A percentile compares a stretch with the other conserved stretches of the same genome.
Conservation (phyloP, 2,888 invertebrate species). For the Rhimphoctona megacephalus region DNA sequence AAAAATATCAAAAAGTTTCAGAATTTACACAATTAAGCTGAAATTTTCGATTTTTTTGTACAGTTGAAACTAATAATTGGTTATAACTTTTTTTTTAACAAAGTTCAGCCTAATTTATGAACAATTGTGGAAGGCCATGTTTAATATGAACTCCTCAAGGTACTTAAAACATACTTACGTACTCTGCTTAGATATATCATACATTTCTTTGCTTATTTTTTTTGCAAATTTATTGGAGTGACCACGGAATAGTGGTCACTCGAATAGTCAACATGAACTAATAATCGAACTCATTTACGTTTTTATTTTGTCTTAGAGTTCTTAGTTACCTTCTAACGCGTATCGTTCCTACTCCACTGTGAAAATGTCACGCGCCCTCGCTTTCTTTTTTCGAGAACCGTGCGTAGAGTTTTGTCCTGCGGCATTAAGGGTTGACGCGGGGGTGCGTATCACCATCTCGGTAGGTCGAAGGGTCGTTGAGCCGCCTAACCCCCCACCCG, state of each 20-base stretch:
- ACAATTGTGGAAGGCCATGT: too few species aligned
- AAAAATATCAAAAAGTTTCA: too few species aligned
- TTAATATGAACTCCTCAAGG: not conserved
- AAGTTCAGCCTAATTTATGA: too few species aligned
- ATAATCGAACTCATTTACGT: conserved; percentile 44
- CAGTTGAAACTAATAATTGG: too few species aligned
- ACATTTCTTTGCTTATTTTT: conserved; percentile 12
- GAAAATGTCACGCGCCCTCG: conserved; percentile 60
- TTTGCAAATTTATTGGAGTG: conserved; percentile 54
- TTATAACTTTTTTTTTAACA: too few species aligned
- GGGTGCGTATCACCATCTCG: conserved; percentile 46
- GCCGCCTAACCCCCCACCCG: conserved; percentile 20
- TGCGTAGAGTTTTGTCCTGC: conserved; percentile 44
- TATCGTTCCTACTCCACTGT: conserved; percentile 42
- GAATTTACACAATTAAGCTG: too few species aligned
- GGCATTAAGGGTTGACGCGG: conserved; percentile 52
- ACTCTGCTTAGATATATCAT: not conserved
- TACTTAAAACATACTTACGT: not conserved
- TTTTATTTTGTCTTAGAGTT: conserved; percentile 17
- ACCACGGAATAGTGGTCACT: too few species aligned
- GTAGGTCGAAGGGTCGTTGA: conserved; percentile 59
- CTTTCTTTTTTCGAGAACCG: conserved; percentile 16
- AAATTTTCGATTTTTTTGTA: too few species aligned
- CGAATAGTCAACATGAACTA: conserved; percentile 41
- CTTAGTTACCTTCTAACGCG: conserved; percentile 4